Conservation (phyloP, 2,797 vertebrate genomes). For the Sebastes diaconus region DNA sequence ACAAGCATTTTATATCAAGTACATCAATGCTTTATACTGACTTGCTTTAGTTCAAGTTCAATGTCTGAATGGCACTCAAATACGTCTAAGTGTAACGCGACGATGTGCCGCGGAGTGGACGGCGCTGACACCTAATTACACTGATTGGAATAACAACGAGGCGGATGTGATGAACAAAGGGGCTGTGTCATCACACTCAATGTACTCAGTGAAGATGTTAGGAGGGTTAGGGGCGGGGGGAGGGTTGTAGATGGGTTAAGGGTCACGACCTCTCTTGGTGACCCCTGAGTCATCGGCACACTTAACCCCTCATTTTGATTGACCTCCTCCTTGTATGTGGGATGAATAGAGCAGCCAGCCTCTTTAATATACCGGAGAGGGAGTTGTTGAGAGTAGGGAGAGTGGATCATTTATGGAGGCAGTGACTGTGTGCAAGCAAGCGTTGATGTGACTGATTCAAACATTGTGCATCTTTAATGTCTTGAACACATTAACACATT, state of each 20-base stretch:
- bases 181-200: conserved; percentile 32
- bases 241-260: conserved; percentile 55
- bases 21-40: background rate
- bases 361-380: conserved; percentile 44
- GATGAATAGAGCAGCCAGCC: conserved; percentile 32
- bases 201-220: conserved; percentile 28
- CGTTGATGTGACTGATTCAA: background rate
- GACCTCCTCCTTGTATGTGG: conserved; percentile 66
- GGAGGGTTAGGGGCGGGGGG: background rate
- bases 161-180: conserved; percentile 69
- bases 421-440: background rate
- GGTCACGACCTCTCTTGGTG: conserved; percentile 66
- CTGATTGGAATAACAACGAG: conserved; percentile 71
- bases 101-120: background rate
- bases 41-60: background rate
- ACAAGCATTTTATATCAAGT: background rate
- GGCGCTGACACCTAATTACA: conserved; percentile 15
- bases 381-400: conserved; percentile 33
- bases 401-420: conserved; percentile 31
- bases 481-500: conserved; percentile 19
- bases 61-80: background rate
- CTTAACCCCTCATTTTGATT: conserved; percentile 79
- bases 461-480: background rate
- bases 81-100: background rate
- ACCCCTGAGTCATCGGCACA: conserved; percentile 74